Evolutionary conservation across 2,797 vertebrate genomes (phyloP).

Genomic region (Remorina albescens): DNA sequence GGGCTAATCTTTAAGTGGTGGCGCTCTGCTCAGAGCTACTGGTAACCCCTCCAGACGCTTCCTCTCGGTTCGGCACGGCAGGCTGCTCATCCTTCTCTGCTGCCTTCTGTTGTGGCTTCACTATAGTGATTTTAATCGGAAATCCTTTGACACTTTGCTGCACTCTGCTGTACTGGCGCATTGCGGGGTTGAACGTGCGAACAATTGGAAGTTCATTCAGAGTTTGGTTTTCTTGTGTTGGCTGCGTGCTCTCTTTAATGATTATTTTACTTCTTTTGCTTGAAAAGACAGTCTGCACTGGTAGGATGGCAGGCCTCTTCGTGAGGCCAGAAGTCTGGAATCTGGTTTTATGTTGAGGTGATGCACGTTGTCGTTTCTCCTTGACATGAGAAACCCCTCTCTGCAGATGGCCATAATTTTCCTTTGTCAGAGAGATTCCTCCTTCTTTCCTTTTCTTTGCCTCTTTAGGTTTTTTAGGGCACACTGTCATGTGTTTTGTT

Average conservation of each 20-base stretch:
- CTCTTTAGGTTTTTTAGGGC: constrained; percentile 94
- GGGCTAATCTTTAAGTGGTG: constrained; percentile 78
- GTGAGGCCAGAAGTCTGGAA: constrained; percentile 73
- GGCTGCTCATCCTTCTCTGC: constrained; percentile 81
- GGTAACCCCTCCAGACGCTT: constrained; percentile 81
- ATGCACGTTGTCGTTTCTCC: constrained; percentile 89
- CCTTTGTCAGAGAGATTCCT: constrained; percentile 86
- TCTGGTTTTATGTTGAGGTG: constrained; percentile 84
- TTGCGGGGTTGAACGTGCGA: constrained; percentile 83
- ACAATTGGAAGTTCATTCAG: constrained; percentile 77
- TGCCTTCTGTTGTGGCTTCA: constrained; percentile 70
- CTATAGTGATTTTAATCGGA: constrained; percentile 81
- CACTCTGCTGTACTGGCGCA: constrained; percentile 87
- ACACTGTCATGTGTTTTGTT: constrained; percentile 95
- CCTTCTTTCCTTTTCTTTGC: constrained; percentile 82
- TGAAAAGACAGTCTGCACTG: constrained; percentile 79
- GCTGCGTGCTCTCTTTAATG: constrained; percentile 74
- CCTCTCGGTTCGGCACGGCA: constrained; percentile 80
- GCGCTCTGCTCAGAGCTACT: constrained; percentile 87
- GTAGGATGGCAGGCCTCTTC: constrained; percentile 76
- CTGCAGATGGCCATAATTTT: constrained; percentile 83
- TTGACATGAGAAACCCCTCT: constrained; percentile 84
- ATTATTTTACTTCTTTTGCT: constrained; percentile 85
- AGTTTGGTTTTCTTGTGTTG: constrained; percentile 64
- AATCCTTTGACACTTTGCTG: constrained; percentile 81